Base-by-base conservation (phyloP, 2,113 vertebrate genomes). In the Amphilophus citrinellus region DNA sequence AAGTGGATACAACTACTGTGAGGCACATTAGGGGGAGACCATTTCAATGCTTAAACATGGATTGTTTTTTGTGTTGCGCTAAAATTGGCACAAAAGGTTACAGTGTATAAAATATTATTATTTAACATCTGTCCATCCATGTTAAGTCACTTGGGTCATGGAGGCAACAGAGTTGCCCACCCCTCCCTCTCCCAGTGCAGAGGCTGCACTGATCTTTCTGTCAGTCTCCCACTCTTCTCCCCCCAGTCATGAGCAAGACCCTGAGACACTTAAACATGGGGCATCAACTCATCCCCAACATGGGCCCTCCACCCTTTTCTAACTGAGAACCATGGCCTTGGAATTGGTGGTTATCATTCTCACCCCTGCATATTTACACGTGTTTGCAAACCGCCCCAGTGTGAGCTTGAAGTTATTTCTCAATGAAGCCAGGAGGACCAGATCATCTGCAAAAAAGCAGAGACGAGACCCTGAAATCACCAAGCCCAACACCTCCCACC, bases 191-290 rank as follows among this genome's bases (percentile, higher is more conserved):
- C 30, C 30, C 30, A 30, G 30, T 30, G 30, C 35, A 37, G 35
- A 37, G 35, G 35, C 61, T 63, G 32, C 61, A 39, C 39, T 6
- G 6, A 65, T n/a, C 2, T 20, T 6, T 42, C 62, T 39, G 62
- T 65, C 0, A 42, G 4, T 37, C 35, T 42, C 62, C 35, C 39
- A 35, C 20, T 39, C 11, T 0, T 0, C 35, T 39, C 35, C 11
- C 6, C 35, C 14, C 6, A 65, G 35, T 22, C 62, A 65, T 0
- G 11, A 42, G 5, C 0, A 65, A 35, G 35, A 9, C 1, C 37
- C 1, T 0, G 35, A 42, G 35, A 65, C 22, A 65, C 62, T 42
- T 42, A 22, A 65, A 42, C 20, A 22, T 11, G 6, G 8, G 35
- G 37, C 62, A 65, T n/a, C 37, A 0, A 2, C 20, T 65, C 37